Evolutionary conservation across 2,113 vertebrate species (phyloP), one percentile per base, ranked within the genome.

Genomic region (Leptobrachium leishanense): DNA sequence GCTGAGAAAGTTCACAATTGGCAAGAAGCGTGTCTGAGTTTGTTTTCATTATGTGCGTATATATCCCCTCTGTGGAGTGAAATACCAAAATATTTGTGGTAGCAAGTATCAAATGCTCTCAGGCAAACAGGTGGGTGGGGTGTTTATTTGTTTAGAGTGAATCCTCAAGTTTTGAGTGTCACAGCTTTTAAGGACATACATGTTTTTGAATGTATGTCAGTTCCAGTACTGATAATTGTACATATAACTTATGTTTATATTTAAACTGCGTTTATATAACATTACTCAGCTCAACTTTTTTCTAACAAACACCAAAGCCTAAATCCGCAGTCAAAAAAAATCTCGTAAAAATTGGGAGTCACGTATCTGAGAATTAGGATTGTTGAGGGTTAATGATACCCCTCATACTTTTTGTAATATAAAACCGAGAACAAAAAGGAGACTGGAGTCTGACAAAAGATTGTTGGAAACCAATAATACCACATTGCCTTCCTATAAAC

Each of bases 401-500:
- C 55, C 73, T 79, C 53, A 66, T 73, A 64, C 69, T 66, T 79
- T 67, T 66, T 67, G 77, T 79, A 79, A 79, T 63, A 43, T 79
- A 79, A 79, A 73, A 73, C 77, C 77, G 13, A 67, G 77, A 73
- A 67, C 70, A 79, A 72, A 74, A 79, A 67, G 63, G 70, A 79
- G 77, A 74, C 77, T 79, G 70, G 77, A 67, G 77, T 72, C 70
- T 79, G 77, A 79, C 77, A 79, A 79, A 79, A 79, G 77, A 79
- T 74, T 79, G 70, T 79, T 79, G 77, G 70, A 79, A 73, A 69
- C 77, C 77, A 79, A 79, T 73, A 79, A 79, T 79, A 79, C 77
- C 70, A 79, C 77, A 79, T 73, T 74, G 77, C 77, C 77, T 79
- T 79, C 77, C 77, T 79, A 79, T 79, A 79, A 79, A 79, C 77